Base-by-base conservation (phyloP, 2,888 invertebrate genomes). In the Cryptus viduatorius region DNA sequence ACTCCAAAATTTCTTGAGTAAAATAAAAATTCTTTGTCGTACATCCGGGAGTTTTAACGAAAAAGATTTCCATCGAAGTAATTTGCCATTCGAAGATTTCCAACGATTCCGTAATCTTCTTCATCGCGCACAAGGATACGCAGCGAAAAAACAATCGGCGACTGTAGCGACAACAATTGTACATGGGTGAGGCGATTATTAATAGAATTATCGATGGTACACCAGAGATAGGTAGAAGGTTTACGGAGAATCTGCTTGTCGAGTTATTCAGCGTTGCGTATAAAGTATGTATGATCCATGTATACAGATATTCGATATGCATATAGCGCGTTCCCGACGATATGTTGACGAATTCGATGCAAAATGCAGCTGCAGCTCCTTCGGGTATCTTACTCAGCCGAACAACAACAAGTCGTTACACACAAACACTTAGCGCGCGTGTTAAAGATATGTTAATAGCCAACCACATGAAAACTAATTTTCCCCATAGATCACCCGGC, bases 401-500 rank as follows among this genome's bases (percentile, higher is more conserved):
- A 8, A 37, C 5, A 37, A 37, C 37, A 37, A 37, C 24, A 37
- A 37, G 37, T 37, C 37, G 37, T 37, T 37, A 37, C n/a, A 48
- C 12, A 4, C 12, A 48, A 48, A 48, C n/a, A 48, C 5, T 56
- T 10, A 16, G 59, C 24, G 1, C 29, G 12, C n/a, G 14, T 24
- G n/a, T 31, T n/a, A 31, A 61, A 31, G n/a, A 61, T 61, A 61
- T 12, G n/a, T 61, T 61, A 29, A 14, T 29, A 29, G 14, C 14
- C 48, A 3, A 14, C 12, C 7, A 31, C 24, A 73, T 61, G 73
- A 61, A 61, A 73, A 61, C 12, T n/a, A 61, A 10, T 10, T 46
- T 68, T 78, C 59, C 31, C 77, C 68, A 59, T 56, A 19, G 46
- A 69, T 78, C 56, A 69, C 42, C 14, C 44, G n/a, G 44, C 46